Evolutionary conservation across 2,888 invertebrate species (phyloP), one percentile per base, ranked within the genome.

Genomic region (Dorcus parallelipipedus): DNA sequence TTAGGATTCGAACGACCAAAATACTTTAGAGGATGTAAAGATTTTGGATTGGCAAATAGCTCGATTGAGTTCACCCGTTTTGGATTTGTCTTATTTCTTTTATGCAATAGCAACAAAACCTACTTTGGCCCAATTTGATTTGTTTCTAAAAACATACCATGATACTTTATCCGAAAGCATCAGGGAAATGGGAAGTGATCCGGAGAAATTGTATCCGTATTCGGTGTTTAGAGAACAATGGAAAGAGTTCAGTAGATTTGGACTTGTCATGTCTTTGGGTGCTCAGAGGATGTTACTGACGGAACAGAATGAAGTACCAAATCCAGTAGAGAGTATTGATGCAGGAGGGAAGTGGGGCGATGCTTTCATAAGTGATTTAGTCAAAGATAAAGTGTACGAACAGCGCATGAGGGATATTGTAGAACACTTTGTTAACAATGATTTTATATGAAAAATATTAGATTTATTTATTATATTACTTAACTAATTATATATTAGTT

Each of bases 141-240:
- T 14, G 8, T 54, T 49, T 9, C 7, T 49, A 10, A 54, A 49
- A 7, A 33, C 49, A 7, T 76, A 76, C 60, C 65, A 75, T 58
- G 55, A 68, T 23, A 63, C 69, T 1, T 58, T 76, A 23, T 60
- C 62, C 3, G 62, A 63, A 2, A 57, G 54, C 51, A 60, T 73
- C 2, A 40, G 39, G 41, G 54, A 61, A 49, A 66, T 69, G 9
- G 68, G 66, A 9, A 63, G 68, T 9, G 67, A 73, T 58, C 60
- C 69, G 4, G 56, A 66, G 3, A 57, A 60, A 10, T 50, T 72
- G 9, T 73, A 71, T 57, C 71, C 75, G 0, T 67, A 61, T 17
- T 64, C 66, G 4, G 60, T 55, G 17, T 52, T 74, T 6, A n/a
- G 54, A 8, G 56, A 68, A 42, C 73, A 75, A 26, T 52, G 73